Percentiles rank a stretch among this genome's conserved stretches.
phyloP scores from a whole-genome alignment of 2,113 vertebrate genomes.

The Hippocampus mohnikei region DNA sequence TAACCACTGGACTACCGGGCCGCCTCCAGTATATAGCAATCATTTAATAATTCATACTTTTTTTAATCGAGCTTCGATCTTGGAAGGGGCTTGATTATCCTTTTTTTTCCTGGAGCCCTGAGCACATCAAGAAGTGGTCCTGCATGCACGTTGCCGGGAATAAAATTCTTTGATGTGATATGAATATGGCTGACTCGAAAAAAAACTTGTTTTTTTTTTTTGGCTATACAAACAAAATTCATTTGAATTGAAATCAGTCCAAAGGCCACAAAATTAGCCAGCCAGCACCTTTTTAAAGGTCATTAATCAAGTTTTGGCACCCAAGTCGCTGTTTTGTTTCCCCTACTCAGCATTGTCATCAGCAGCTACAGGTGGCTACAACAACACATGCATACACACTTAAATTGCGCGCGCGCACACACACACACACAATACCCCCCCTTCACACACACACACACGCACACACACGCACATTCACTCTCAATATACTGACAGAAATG shows the following conservation, averaged over 20 bases:
- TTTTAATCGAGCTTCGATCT: too few species aligned
- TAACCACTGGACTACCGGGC: too few species aligned
- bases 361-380: background rate
- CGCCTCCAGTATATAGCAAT: too few species aligned
- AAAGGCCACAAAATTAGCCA: conserved; percentile 7
- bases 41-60: too few species aligned
- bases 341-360: background rate
- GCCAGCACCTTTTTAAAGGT: conserved; percentile 9
- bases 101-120: too few species aligned
- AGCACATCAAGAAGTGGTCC: too few species aligned
- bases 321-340: conserved; percentile 1
- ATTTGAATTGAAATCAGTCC: conserved; percentile 3
- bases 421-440: background rate
- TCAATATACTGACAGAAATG: background rate
- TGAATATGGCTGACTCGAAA: background rate
- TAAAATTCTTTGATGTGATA: background rate
- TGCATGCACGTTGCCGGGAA: background rate
- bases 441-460: too few species aligned
- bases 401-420: background rate
- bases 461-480: background rate
- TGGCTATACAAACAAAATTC: conserved; percentile 1
- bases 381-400: background rate
- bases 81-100: too few species aligned
- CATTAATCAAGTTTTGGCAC: conserved; percentile 8
- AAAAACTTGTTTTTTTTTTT: background rate